Base-by-base conservation (phyloP, 53 echinoderm and acorn worm species). In the Mesocentrotus franciscanus region DNA sequence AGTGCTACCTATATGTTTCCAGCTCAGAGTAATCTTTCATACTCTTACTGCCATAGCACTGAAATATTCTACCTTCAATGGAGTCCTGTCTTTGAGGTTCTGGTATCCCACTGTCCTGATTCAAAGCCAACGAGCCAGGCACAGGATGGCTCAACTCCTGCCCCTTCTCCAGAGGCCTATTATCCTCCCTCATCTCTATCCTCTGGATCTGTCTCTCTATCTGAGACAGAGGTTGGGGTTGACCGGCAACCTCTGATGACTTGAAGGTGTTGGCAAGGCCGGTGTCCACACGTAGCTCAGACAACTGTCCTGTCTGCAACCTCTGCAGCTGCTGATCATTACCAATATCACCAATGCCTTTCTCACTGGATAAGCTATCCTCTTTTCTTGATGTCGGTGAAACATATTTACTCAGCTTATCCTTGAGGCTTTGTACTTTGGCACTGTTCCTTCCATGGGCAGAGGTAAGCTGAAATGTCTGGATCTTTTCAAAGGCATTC, bases 341-440 rank as follows among this genome's bases (percentile, higher is more conserved):
- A 26, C 60, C 49, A 39, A 66, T 85, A 17, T 94, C 95, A 8
- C 83, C 84, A 10, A 35, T 7, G 29, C 64, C 71, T 85, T 56
- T 85, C 68, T 94, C 95, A 4, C 39, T n/a, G 70, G 70, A 9
- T 14, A 61, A 10, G 16, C 64, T 64, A 10, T 94, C 95, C 22
- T 94, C 95, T 78, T 61, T 94, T 18, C 94, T 58, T 7, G 79
- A 58, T 61, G 60, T 49, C 56, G 94, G 94, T 11, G 95, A 94
- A 22, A 94, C 95, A 10, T 71, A 72, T 85, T 94, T 94, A 27
- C 95, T 94, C 10, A 94, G 87, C 59, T 94, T 94, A 56, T 94
- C 95, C 95, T 94, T 94, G 60, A 94, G 95, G 71, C 95, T 94
- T 85, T 94, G 95, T 35, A 94, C 89, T 49, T 94, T 94, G 87